Evolutionary conservation across 2,113 vertebrate genomes (phyloP).

Genomic region (Siniperca knerii): DNA sequence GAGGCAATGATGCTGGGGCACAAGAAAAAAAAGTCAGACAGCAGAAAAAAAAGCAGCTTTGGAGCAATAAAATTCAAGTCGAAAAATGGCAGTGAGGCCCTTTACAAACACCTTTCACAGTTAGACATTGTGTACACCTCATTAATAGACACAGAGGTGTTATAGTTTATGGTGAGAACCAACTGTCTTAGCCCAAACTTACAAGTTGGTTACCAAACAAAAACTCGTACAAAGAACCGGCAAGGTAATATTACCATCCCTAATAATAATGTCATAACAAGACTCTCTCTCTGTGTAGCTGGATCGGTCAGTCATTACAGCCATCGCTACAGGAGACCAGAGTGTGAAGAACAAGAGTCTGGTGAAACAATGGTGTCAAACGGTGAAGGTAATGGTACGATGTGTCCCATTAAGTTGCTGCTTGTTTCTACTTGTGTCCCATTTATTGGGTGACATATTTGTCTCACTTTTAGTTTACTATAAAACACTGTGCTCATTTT

Average conservation of each 20-base stretch:
- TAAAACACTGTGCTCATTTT: not conserved
- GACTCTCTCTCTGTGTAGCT: constrained; percentile 77
- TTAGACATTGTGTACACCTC: not conserved
- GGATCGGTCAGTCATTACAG: constrained; percentile 87
- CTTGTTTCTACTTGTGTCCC: not conserved
- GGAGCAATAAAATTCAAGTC: not conserved
- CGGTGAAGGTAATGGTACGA: constrained; percentile 69
- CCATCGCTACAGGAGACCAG: constrained; percentile 86
- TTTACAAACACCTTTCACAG: not conserved
- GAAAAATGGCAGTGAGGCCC: too few relatives aligned
- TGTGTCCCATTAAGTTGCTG: not conserved
- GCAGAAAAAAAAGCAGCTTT: not conserved
- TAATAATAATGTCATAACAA: not conserved
- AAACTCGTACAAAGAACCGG: not conserved
- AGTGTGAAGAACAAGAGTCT: constrained; percentile 87
- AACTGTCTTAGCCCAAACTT: not conserved
- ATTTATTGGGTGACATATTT: too few relatives aligned
- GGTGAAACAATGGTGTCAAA: constrained; percentile 88
- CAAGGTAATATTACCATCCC: not conserved
- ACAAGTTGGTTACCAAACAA: not conserved
- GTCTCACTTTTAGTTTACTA: too few relatives aligned
- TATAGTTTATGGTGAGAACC: not conserved
- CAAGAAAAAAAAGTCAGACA: not conserved
- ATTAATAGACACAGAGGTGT: not conserved
- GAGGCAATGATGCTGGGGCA: not conserved